Base-by-base conservation (phyloP, 1,140 invertebrate species). In the Samia ricini region DNA sequence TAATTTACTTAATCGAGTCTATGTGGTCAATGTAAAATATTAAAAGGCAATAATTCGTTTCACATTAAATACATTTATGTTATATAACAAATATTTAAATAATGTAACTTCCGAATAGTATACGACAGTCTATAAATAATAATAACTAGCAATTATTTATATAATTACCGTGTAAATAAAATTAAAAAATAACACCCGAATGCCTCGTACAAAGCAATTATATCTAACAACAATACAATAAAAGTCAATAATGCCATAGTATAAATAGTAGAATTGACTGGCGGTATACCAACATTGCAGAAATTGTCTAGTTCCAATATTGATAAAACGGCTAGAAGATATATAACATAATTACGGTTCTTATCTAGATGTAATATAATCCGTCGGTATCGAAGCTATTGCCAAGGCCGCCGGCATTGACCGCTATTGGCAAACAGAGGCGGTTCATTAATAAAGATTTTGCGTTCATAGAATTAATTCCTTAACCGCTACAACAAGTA, bases 341-440 rank as follows among this genome's bases (percentile, higher is more conserved):
- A n/a, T 15, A 57, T 26, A 36, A 57, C n/a, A 33, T 26, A 18
- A 57, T 57, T 57, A 57, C 56, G 20, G 4, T n/a, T 57, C 19
- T 36, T 33, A 57, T 42, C 12, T 57, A 36, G 56, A 36, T 26
- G 3, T 33, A 57, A 55, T 55, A 19, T 7, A 36, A 7, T 57
- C 6, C n/a, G 21, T 42, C 12, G 33, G n/a, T 15, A 12, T 15
- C 33, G 33, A 36, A 57, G 68, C 52, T 42, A 56, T 66, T 51
- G 48, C 65, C 76, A 83, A 82, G 79, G 81, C 78, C 79, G 71
- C 66, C 79, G 77, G 61, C 81, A 83, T 76, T 79, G 81, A 81
- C 78, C 76, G 76, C 66, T 61, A 24, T 60, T 36, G 67, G 60
- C 61, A 67, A 62, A 64, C 58, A 51, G 48, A 24, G 55, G 24